These are phyloP conservation scores for Hippocampus comes DNA, from an alignment of 2,113 vertebrate genomes.

Conservation along the genomic window DNA sequence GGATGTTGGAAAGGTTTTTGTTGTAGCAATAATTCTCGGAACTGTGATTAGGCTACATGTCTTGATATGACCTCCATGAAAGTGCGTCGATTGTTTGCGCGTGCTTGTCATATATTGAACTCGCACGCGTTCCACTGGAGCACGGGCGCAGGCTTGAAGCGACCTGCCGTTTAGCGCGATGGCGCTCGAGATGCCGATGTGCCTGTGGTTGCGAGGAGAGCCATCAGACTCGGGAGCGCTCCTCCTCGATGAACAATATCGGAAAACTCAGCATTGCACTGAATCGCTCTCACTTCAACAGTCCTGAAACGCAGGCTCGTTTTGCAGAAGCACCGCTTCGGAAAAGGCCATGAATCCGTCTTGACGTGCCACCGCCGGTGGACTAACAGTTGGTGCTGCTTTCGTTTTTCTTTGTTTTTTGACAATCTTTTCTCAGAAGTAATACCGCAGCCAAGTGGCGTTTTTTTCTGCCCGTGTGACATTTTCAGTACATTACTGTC, in stretches of 20 bases:
- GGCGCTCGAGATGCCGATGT: conserved; percentile 54
- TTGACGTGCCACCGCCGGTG: conserved; percentile 42
- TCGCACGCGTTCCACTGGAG: conserved; percentile 39
- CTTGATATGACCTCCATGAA: conserved; percentile 51
- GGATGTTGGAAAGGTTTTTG: conserved; percentile 49
- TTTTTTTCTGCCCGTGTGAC: conserved; percentile 52
- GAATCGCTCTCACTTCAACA: conserved; percentile 61
- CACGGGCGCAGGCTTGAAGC: conserved; percentile 46
- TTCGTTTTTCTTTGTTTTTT: conserved; percentile 61
- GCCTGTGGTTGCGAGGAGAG: conserved; percentile 54
- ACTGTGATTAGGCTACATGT: conserved; percentile 62
- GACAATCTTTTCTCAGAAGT: conserved; percentile 88
- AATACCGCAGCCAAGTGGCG: conserved; percentile 46
- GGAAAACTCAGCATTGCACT: conserved; percentile 63
- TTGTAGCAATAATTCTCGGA: conserved; percentile 71
- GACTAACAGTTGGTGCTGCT: conserved; percentile 77
- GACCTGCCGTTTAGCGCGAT: conserved; percentile 46
- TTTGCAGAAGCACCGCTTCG: conserved; percentile 73
- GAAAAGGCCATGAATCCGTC: conserved; percentile 36
- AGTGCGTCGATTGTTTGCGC: conserved; percentile 57
- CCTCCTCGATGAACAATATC: conserved; percentile 44
- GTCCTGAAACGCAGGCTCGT: conserved; percentile 72
- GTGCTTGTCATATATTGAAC: conserved; percentile 48
- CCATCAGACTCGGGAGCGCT: conserved; percentile 44
- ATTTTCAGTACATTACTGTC: conserved; percentile 54